phyloP scores from a whole-genome alignment of 2,888 invertebrate species.

The Mesochorus sp. region DNA sequence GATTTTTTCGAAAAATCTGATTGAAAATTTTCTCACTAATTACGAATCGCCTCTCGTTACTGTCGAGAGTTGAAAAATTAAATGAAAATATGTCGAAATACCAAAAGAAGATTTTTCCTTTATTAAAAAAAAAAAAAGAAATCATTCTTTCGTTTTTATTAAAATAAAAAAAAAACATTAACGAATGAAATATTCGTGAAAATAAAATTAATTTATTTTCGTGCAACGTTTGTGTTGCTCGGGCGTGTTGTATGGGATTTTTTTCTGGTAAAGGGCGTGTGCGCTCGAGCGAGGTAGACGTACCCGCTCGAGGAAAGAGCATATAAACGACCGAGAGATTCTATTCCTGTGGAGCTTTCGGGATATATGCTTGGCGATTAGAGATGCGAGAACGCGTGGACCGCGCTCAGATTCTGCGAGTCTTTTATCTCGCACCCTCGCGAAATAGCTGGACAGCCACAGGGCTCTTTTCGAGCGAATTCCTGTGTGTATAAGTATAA shows the following conservation, averaged over 20 bases:
- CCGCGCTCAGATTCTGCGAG: constrained; percentile 38
- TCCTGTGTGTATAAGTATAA: constrained; percentile 22
- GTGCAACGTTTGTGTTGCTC: background rate
- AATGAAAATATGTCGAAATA: no score
- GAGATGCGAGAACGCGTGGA: constrained; percentile 1
- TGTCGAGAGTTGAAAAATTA: no score
- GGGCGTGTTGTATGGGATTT: background rate
- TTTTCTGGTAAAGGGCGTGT: constrained; percentile 55
- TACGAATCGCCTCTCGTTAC: no score
- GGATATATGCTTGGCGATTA: constrained; percentile 33
- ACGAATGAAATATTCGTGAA: no score
- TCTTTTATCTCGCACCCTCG: constrained; percentile 35
- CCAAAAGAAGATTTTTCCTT: no score
- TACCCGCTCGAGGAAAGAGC: constrained; percentile 12
- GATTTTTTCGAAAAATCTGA: no score
- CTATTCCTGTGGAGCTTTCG: constrained; percentile 51
- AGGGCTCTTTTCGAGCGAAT: constrained; percentile 10
- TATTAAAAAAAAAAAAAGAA: no score
- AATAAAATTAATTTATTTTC: background rate
- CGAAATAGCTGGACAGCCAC: constrained; percentile 49
- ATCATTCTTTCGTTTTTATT: no score
- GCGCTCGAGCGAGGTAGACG: constrained; percentile 40
- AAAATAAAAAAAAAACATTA: no score
- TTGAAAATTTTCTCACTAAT: no score
- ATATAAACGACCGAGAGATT: constrained; percentile 30